These are phyloP conservation scores for Alethe diademata DNA, from an alignment of 2,113 vertebrate species.

Conservation along the genomic window DNA sequence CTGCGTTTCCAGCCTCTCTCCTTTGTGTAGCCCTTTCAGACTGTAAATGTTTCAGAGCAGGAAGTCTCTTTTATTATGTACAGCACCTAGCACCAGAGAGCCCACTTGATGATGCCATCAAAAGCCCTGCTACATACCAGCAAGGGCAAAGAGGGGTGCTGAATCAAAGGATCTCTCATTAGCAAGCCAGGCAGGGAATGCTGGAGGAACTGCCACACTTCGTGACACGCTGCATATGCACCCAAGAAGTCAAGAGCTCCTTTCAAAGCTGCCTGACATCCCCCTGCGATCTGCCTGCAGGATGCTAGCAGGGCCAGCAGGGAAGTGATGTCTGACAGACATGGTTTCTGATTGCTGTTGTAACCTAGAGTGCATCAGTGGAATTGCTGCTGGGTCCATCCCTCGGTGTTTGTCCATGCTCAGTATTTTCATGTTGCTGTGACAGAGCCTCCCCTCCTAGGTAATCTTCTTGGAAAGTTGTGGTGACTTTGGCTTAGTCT, in stretches of 20 bases:
- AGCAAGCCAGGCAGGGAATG: slow-evolving; percentile 24
- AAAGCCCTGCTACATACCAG: background rate
- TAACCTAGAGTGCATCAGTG: background rate
- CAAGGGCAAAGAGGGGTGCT: background rate
- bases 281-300: background rate
- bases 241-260: slow-evolving; percentile 20
- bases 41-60: background rate
- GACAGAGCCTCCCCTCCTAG: background rate
- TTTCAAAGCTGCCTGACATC: background rate
- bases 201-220: background rate
- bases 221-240: background rate
- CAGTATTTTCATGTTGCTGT: background rate
- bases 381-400: background rate
- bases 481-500: slow-evolving; percentile 44
- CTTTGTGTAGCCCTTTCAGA: background rate
- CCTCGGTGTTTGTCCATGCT: background rate
- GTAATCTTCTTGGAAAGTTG: slow-evolving; percentile 23
- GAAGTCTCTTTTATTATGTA: background rate
- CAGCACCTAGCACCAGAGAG: background rate
- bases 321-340: background rate
- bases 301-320: background rate
- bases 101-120: background rate
- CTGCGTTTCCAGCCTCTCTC: background rate
- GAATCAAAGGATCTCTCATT: slow-evolving; percentile 35
- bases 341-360: background rate